Conservation (phyloP, 2,113 vertebrate genomes). For the Phoxinus phoxinus region DNA sequence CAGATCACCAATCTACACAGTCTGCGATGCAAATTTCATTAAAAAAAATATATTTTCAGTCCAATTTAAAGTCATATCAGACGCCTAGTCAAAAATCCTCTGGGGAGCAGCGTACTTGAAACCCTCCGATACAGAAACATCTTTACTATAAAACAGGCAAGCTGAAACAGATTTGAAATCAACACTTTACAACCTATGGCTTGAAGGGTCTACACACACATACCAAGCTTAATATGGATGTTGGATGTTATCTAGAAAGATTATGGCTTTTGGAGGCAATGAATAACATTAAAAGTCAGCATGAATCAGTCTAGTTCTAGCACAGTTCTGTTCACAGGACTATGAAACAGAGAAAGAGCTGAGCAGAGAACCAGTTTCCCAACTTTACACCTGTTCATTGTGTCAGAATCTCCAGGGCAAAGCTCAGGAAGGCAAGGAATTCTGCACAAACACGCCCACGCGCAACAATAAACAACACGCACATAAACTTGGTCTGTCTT, state of each 20-base stretch:
- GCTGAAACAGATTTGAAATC: background rate
- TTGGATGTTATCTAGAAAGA: background rate
- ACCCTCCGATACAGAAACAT: background rate
- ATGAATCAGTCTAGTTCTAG: background rate
- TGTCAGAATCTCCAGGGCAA: constrained; percentile 18
- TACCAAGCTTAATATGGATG: background rate
- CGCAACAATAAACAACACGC: constrained; percentile 19
- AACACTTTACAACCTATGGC: background rate
- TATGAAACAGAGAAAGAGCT: background rate
- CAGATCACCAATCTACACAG: background rate
- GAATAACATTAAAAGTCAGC: background rate
- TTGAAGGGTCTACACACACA: constrained; percentile 3
- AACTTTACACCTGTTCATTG: constrained; percentile 40
- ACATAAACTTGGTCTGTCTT: background rate
- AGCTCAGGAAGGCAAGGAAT: constrained; percentile 37
- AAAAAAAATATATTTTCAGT: background rate
- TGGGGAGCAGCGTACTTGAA: background rate
- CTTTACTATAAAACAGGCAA: background rate
- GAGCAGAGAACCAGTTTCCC: constrained; percentile 45
- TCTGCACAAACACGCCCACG: constrained; percentile 33
- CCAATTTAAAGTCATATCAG: background rate
- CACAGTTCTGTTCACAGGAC: constrained; percentile 24
- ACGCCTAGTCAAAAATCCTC: background rate
- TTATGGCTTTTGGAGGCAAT: background rate
- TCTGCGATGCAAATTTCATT: background rate